phyloP scores from a whole-genome alignment of 2,888 invertebrate species.

The Drosophila maculinotata region DNA sequence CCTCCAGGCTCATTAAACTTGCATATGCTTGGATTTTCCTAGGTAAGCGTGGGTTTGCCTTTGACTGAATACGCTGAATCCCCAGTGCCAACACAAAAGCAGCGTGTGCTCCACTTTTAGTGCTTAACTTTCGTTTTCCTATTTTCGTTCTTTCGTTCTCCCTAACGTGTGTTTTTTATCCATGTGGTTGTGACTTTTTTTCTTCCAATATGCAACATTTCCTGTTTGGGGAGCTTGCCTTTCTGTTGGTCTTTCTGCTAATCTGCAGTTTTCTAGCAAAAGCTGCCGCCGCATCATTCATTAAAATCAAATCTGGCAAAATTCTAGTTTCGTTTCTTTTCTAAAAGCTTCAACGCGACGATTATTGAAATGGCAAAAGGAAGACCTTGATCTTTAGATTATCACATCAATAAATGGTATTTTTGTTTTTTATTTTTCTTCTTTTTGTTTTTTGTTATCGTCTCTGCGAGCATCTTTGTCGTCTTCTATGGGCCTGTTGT shows the following conservation, averaged over 20 bases:
- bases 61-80: conserved; percentile 51
- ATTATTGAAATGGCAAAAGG: conserved; percentile 73
- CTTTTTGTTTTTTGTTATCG: conserved; percentile 33
- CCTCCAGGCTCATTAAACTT: conserved; percentile 59
- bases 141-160: not conserved
- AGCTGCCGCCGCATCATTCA: conserved; percentile 25
- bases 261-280: conserved; percentile 36
- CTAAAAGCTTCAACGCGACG: conserved; percentile 21
- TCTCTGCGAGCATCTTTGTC: conserved; percentile 33
- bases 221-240: conserved; percentile 41
- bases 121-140: conserved; percentile 62
- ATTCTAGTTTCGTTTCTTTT: conserved; percentile 69
- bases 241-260: conserved; percentile 16
- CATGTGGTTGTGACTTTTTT: not conserved
- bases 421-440: conserved; percentile 31
- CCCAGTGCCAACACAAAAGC: conserved; percentile 41
- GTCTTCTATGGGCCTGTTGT: conserved; percentile 37
- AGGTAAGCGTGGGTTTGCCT: conserved; percentile 40
- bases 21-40: conserved; percentile 51
- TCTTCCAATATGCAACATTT: conserved; percentile 41
- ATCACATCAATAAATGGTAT: conserved; percentile 78
- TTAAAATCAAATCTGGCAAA: conserved; percentile 36
- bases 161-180: not conserved
- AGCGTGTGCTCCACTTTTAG: conserved; percentile 58
- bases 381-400: conserved; percentile 79